These are phyloP conservation scores for Stomatorhinus ivindoensis DNA, from an alignment of 2,113 vertebrate genomes.

Conservation along the genomic window DNA sequence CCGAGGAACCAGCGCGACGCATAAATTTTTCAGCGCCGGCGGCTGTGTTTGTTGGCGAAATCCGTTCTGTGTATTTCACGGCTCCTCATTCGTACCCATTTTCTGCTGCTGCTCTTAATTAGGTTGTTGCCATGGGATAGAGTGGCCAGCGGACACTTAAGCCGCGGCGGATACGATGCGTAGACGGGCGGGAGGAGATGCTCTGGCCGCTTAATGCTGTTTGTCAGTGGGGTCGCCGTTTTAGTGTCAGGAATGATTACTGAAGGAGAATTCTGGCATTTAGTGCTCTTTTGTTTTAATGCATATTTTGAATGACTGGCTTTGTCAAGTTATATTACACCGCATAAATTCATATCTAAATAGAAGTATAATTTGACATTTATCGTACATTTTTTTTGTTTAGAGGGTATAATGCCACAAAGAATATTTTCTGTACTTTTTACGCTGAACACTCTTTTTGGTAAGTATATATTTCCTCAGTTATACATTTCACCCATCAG, in stretches of 20 bases:
- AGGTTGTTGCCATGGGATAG: conserved; percentile 37
- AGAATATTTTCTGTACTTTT: conserved; percentile 20
- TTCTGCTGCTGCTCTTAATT: conserved; percentile 42
- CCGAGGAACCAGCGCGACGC: conserved; percentile 41
- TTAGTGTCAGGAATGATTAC: neutral
- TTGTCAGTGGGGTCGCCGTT: conserved; percentile 6
- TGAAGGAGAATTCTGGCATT: neutral
- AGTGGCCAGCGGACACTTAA: conserved; percentile 36
- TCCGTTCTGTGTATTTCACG: conserved; percentile 48
- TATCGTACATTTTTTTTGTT: neutral
- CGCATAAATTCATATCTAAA: neutral
- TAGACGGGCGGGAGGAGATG: neutral
- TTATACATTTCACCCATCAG: neutral
- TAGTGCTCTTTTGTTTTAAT: neutral
- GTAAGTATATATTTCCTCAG: conserved; percentile 41
- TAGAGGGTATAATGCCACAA: conserved; percentile 39
- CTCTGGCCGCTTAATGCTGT: neutral
- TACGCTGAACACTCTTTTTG: conserved; percentile 41
- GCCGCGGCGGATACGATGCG: neutral
- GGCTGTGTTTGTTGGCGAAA: conserved; percentile 40
- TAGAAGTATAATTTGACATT: neutral
- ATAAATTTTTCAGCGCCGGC: conserved; percentile 56
- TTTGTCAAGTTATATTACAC: neutral
- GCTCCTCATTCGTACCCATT: conserved; percentile 48
- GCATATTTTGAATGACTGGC: neutral